Conservation (phyloP, 2,797 vertebrate genomes). For the Scyliorhinus canicula region DNA sequence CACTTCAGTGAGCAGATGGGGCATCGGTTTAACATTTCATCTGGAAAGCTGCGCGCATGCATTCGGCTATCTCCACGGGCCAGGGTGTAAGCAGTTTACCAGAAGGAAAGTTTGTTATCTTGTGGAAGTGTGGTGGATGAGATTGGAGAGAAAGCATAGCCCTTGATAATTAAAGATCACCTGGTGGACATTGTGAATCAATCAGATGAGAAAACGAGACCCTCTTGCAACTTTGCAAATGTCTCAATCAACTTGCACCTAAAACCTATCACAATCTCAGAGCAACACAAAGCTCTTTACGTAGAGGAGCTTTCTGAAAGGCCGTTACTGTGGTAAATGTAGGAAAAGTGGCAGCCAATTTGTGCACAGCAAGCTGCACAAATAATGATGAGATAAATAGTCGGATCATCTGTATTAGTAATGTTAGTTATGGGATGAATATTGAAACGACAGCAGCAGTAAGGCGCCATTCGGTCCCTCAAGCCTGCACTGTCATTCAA, state of each 20-base stretch:
- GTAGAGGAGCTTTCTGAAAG: neutral
- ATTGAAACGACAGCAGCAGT: neutral
- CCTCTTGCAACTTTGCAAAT: too few relatives aligned
- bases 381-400: neutral
- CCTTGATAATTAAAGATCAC: neutral
- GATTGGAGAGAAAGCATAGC: neutral
- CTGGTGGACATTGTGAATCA: neutral
- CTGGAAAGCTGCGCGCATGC: neutral
- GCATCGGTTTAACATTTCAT: neutral
- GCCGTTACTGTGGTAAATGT: neutral
- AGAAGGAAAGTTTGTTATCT: neutral
- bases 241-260: neutral
- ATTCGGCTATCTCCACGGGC: neutral
- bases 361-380: neutral
- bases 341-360: neutral
- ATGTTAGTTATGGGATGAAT: neutral
- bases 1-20: neutral
- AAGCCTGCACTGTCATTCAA: neutral
- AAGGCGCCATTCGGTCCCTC: neutral
- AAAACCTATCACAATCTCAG: neutral
- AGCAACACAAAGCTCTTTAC: neutral
- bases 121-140: neutral
- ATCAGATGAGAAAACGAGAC: neutral
- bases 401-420: neutral
- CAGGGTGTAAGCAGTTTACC: neutral